These are phyloP conservation scores for Drosophila imparisetae DNA, from an alignment of 2,888 invertebrate species.

Conservation along the genomic window DNA sequence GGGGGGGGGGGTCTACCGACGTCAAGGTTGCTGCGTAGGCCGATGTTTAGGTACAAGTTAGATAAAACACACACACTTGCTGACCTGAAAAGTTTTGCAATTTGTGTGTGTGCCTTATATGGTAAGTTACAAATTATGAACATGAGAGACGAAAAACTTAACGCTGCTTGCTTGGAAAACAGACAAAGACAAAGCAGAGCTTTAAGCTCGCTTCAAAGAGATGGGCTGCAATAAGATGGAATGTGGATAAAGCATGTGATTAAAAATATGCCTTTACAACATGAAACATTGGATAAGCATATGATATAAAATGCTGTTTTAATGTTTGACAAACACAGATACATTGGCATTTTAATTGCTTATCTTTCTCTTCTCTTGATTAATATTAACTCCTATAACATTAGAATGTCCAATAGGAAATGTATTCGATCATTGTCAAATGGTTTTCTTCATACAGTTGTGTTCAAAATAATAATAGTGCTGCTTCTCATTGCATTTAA, in stretches of 20 bases:
- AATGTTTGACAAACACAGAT: not conserved
- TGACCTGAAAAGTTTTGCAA: constrained; percentile 26
- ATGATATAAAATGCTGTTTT: not conserved
- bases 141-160: constrained; percentile 18
- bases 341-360: not conserved
- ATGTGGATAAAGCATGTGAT: not conserved
- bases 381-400: not conserved
- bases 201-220: not conserved
- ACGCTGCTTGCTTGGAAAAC: constrained; percentile 13
- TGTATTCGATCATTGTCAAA: constrained; percentile 9
- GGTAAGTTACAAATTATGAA: constrained; percentile 32
- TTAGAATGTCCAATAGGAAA: not conserved
- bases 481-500: not conserved
- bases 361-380: not conserved
- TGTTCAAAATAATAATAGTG: not conserved
- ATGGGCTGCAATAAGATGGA: too few relatives aligned
- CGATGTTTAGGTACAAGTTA: constrained; percentile 20
- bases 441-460: not conserved
- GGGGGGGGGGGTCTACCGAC: not conserved
- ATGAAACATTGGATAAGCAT: not conserved
- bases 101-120: constrained; percentile 32
- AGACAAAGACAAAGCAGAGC: not conserved
- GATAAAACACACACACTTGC: not conserved
- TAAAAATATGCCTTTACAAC: not conserved
- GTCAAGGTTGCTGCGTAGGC: constrained; percentile 52